Evolutionary conservation across 2,888 invertebrate genomes (phyloP).

Genomic region (Allygus modestus): DNA sequence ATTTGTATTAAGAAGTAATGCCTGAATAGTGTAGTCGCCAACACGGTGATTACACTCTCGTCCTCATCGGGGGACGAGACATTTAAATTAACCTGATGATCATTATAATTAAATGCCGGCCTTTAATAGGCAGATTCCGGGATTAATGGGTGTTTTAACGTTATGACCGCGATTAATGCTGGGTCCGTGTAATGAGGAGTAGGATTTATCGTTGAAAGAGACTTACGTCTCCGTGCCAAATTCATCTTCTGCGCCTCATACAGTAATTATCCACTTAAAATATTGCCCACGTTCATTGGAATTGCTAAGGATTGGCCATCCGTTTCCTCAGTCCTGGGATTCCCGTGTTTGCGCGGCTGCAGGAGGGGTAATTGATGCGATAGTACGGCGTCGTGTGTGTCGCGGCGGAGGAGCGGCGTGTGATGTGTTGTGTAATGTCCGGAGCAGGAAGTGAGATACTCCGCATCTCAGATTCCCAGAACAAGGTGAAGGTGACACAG

Average conservation of each 20-base stretch:
- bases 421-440: slow-evolving; percentile 8
- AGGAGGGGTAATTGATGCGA: background rate
- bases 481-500: slow-evolving; percentile 34
- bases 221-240: background rate
- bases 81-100: no score
- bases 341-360: background rate
- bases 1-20: no score
- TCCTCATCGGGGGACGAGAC: no score
- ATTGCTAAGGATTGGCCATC: background rate
- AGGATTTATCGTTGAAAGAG: background rate
- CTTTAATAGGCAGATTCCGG: background rate
- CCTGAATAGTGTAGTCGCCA: no score
- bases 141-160: background rate
- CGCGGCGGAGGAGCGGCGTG: background rate
- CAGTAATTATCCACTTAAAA: background rate
- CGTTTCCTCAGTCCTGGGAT: background rate
- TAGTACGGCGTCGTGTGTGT: background rate
- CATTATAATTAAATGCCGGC: background rate
- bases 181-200: background rate
- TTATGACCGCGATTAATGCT: background rate
- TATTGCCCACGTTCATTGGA: background rate
- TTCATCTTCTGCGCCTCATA: background rate
- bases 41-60: no score
- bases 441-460: slow-evolving; percentile 23
- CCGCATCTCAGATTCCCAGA: background rate